Evolutionary conservation across 1,140 invertebrate genomes (phyloP).

Genomic region (Reticulitermes speratus): DNA sequence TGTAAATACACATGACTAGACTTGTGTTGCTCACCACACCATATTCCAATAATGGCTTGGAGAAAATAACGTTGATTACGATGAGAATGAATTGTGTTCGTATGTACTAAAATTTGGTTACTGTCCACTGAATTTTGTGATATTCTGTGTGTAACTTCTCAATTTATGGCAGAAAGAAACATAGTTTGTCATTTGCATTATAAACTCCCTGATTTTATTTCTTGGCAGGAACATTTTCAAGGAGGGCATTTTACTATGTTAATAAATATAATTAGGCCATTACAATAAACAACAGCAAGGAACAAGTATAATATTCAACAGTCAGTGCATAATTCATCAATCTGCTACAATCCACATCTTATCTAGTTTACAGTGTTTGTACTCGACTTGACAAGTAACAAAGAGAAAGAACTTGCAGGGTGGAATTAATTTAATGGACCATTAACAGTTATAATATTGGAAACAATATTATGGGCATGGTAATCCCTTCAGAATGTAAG

Average conservation of each 20-base stretch:
- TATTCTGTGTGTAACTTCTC: too few species aligned
- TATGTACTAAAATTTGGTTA: too few species aligned
- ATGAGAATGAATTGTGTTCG: too few species aligned
- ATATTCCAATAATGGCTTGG: too few species aligned
- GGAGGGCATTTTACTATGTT: neutral
- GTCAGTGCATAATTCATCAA: neutral
- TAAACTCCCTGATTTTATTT: conserved; percentile 10
- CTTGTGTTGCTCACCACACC: too few species aligned
- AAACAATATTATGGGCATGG: neutral
- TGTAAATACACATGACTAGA: too few species aligned
- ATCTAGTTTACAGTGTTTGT: neutral
- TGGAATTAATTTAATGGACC: neutral
- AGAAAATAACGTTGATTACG: too few species aligned
- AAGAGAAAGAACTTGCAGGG: neutral
- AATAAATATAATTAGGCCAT: neutral
- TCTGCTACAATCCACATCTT: neutral
- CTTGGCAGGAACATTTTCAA: neutral
- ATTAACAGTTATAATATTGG: neutral
- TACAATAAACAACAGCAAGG: neutral
- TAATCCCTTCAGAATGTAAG: neutral
- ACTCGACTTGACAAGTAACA: neutral
- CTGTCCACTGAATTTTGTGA: too few species aligned
- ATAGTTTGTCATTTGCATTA: neutral
- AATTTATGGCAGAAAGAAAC: too few species aligned
- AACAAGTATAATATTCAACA: neutral